These are phyloP conservation scores for Diplogasteroides magnus DNA, from an alignment of 1,140 invertebrate species.

Conservation along the genomic window DNA sequence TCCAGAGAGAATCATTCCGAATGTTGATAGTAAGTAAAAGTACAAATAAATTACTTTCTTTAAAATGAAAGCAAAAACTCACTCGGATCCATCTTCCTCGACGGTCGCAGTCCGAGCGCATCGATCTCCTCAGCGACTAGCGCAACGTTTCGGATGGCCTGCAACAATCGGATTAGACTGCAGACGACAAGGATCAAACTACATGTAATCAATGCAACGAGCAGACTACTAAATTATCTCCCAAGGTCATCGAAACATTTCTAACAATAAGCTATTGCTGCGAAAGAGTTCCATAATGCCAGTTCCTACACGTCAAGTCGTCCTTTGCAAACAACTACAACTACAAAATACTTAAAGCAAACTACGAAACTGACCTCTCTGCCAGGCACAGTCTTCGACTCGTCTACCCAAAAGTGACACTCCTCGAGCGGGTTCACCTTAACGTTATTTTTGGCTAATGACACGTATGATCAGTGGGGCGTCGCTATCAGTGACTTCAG, in stretches of 20 bases:
- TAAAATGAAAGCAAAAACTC: not conserved
- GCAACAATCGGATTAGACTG: not conserved
- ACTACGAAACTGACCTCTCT: conserved; percentile 73
- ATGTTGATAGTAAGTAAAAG: conserved; percentile 4
- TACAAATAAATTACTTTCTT: conserved; percentile 66
- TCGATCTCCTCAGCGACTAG: conserved; percentile 70
- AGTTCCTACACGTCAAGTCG: too few relatives aligned
- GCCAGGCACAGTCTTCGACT: conserved; percentile 68
- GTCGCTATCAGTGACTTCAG: too few relatives aligned
- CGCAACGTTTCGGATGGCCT: conserved; percentile 6
- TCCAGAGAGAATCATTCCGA: too few relatives aligned
- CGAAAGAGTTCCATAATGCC: too few relatives aligned
- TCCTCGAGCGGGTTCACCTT: conserved; percentile 77
- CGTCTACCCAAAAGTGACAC: conserved; percentile 97
- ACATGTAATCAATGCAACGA: too few relatives aligned
- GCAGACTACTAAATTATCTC: too few relatives aligned
- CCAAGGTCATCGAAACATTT: too few relatives aligned
- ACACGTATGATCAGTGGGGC: not conserved
- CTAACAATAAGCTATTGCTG: too few relatives aligned
- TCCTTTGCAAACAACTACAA: too few relatives aligned
- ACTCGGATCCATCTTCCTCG: conserved; percentile 65
- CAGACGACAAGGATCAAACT: not conserved
- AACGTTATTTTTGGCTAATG: conserved; percentile 39
- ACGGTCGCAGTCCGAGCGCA: conserved; percentile 75
- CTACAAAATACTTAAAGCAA: too few relatives aligned